phyloP scores from a whole-genome alignment of 1,140 invertebrate species.

The Polyergus mexicanus region DNA sequence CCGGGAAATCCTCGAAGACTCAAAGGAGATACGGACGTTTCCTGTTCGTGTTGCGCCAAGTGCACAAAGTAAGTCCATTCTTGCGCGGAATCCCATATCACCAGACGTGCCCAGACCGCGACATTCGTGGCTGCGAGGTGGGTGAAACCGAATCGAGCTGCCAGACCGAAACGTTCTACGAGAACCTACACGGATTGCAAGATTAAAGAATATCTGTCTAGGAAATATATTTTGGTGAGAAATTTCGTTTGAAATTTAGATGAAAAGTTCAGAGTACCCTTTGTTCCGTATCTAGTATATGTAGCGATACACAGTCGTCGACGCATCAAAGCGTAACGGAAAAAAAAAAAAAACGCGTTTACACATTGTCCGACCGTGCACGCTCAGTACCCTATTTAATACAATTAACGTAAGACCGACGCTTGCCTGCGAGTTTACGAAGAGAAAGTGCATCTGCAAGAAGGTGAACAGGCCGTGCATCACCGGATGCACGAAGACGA shows the following conservation, averaged over 20 bases:
- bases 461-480: conserved; percentile 91
- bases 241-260: not conserved
- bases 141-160: conserved; percentile 88
- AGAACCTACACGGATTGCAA: conserved; percentile 83
- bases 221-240: not conserved
- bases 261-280: not conserved
- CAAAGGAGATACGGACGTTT: conserved; percentile 81
- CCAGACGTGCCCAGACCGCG: conserved; percentile 88
- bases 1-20: conserved; percentile 85
- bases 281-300: not conserved
- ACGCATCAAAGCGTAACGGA: conserved; percentile 36
- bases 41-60: conserved; percentile 81
- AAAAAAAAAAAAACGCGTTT: conserved; percentile 26
- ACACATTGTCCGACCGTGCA: conserved; percentile 25
- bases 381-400: not conserved
- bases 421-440: conserved; percentile 90
- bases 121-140: conserved; percentile 89
- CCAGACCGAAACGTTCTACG: conserved; percentile 87
- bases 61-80: conserved; percentile 88
- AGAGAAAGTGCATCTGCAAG: conserved; percentile 91
- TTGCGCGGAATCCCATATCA: conserved; percentile 88
- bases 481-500: conserved; percentile 89
- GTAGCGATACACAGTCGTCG: conserved; percentile 3
- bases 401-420: conserved; percentile 36
- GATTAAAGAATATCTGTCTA: too few species aligned